Percentiles rank a stretch among this genome's conserved stretches.
phyloP scores from a whole-genome alignment of 2,113 vertebrate species.

The Halcyon malimbica region DNA sequence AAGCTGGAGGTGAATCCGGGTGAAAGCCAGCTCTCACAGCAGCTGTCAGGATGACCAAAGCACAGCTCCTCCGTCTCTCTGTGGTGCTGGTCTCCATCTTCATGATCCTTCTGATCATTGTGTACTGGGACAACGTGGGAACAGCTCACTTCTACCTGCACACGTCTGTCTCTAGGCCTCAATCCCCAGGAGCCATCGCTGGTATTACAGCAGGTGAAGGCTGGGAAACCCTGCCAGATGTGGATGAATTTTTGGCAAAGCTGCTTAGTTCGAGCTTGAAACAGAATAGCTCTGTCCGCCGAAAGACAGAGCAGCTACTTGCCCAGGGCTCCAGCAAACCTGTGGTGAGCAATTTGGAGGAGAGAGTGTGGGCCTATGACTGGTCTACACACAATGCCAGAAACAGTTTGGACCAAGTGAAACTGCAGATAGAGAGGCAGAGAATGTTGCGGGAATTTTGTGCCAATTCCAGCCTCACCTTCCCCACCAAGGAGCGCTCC shows the following conservation, averaged over 20 bases:
- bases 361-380: constrained; percentile 86
- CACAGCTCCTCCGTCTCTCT: constrained; percentile 88
- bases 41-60: constrained; percentile 86
- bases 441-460: constrained; percentile 82
- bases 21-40: not conserved
- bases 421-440: constrained; percentile 84
- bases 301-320: constrained; percentile 44
- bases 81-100: constrained; percentile 88
- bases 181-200: constrained; percentile 55
- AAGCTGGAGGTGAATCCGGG: constrained; percentile 50
- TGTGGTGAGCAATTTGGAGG: constrained; percentile 70
- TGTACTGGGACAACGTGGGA: constrained; percentile 96
- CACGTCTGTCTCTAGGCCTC: constrained; percentile 83
- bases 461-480: constrained; percentile 83
- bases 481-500: constrained; percentile 90
- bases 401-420: constrained; percentile 75
- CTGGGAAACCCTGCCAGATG: constrained; percentile 76
- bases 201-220: not conserved
- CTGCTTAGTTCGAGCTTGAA: constrained; percentile 65
- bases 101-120: constrained; percentile 95
- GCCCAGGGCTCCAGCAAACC: constrained; percentile 80
- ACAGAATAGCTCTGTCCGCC: not conserved
- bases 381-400: constrained; percentile 83
- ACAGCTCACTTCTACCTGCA: constrained; percentile 87
- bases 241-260: constrained; percentile 88